phyloP scores from a whole-genome alignment of 2,797 vertebrate genomes.

The Melopsittacus undulatus region DNA sequence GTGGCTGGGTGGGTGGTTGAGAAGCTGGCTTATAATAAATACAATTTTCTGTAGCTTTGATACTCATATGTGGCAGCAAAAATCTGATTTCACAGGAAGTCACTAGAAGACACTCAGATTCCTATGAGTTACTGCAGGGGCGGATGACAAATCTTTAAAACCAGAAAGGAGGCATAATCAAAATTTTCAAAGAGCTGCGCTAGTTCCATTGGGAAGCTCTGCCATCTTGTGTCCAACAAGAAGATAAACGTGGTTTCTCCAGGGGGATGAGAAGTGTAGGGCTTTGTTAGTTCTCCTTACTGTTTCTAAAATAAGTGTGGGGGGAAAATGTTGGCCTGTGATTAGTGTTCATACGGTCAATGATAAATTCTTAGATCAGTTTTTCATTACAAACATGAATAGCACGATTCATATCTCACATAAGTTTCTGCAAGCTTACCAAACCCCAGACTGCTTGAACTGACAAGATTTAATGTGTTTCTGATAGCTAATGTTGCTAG shows the following conservation, averaged over 20 bases:
- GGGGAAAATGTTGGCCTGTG: background rate
- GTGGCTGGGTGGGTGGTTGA: background rate
- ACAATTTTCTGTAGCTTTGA: background rate
- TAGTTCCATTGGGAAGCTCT: slow-evolving; percentile 17
- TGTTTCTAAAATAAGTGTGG: background rate
- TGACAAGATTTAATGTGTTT: background rate
- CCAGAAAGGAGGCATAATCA: background rate
- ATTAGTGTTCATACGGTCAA: background rate
- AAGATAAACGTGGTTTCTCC: background rate
- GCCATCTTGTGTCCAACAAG: slow-evolving; percentile 24
- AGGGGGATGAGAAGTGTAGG: background rate
- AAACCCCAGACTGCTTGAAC: background rate
- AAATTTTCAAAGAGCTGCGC: background rate
- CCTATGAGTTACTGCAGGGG: background rate
- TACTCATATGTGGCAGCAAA: background rate
- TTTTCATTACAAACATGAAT: background rate
- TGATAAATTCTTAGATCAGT: background rate
- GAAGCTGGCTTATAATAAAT: background rate
- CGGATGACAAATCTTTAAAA: background rate
- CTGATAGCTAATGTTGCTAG: background rate
- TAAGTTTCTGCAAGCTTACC: background rate
- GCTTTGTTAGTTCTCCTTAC: background rate
- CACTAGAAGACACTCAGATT: background rate
- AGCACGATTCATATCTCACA: background rate
- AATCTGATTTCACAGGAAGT: background rate